Base-by-base conservation (phyloP, 2,888 invertebrate genomes). In the Oligia latruncula region DNA sequence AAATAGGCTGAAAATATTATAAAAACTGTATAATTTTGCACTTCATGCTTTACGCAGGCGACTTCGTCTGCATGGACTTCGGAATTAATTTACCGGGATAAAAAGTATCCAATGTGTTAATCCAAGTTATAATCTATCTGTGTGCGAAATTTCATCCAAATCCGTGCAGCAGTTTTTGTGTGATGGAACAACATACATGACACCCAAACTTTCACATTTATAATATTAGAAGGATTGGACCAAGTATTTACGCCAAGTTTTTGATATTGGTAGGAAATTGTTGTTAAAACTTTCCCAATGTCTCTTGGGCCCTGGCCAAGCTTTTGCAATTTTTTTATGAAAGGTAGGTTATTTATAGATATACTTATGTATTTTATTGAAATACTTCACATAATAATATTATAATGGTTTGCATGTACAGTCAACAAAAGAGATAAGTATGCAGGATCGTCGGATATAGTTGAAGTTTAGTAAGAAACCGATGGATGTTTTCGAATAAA, bases 221-320 rank as follows among this genome's bases (percentile, higher is more conserved):
- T 58, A 58, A 23, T 58, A 23, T 58, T 3, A 23, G 23, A 9
- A 23, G 1, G 23, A 58, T 23, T 23, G 58, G 58, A 6, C 40
- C 8, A 49, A 49, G 3, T 49, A 49, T 49, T 49, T 49, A 13
- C 3, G 15, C 49, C 49, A n/a, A 43, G n/a, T 43, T 15, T 40
- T 8, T 15, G 66, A n/a, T 23, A 0, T 43, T 23, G 23, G 40
- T 23, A 0, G 1, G 23, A 40, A 23, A 40, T 40, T 66, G 13
- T 40, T 75, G 77, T 82, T 75, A 82, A 87, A 86, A 81, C 82
- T 85, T 88, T 80, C 81, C 40, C 68, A 75, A 78, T 80, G 81
- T 85, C 83, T 77, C 81, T 65, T 46, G 74, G 64, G 72, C 35
- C 29, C 74, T 46, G 66, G 65, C 64, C 77, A 71, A 74, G 55